Conservation (phyloP, 2,113 vertebrate genomes). For the Macquaria australasica region DNA sequence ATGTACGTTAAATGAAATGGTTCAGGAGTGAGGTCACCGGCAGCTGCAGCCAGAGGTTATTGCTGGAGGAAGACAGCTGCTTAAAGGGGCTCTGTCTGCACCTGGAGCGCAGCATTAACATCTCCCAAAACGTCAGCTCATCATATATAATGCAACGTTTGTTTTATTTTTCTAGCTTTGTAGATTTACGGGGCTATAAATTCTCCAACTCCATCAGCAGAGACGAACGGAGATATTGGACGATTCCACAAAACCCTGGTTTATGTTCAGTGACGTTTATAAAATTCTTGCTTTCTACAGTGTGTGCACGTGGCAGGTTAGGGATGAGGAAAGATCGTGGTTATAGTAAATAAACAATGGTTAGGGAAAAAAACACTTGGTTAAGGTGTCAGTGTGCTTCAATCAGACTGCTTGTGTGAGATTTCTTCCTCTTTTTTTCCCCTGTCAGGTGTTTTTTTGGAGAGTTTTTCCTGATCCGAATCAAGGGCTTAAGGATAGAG, state of each 20-base stretch:
- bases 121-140: neutral
- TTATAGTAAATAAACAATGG: neutral
- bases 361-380: too few relatives aligned
- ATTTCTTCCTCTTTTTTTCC: too few relatives aligned
- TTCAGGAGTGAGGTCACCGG: constrained; percentile 45
- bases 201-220: neutral
- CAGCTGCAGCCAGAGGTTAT: constrained; percentile 42
- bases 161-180: neutral
- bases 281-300: neutral
- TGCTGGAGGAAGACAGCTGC: constrained; percentile 46
- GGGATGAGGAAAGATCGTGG: neutral
- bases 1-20: constrained; percentile 16
- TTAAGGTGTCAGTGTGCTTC: too few relatives aligned
- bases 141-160: neutral
- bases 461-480: too few relatives aligned
- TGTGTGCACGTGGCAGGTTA: neutral
- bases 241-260: too few relatives aligned
- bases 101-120: constrained; percentile 39
- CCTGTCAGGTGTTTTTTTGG: too few relatives aligned
- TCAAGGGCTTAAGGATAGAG: too few relatives aligned
- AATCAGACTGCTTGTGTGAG: too few relatives aligned
- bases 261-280: neutral
- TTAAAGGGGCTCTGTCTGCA: constrained; percentile 22
- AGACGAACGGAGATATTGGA: too few relatives aligned
- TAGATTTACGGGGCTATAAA: neutral